phyloP scores from a whole-genome alignment of 2,113 vertebrate species.

The Pseudorasbora parva region DNA sequence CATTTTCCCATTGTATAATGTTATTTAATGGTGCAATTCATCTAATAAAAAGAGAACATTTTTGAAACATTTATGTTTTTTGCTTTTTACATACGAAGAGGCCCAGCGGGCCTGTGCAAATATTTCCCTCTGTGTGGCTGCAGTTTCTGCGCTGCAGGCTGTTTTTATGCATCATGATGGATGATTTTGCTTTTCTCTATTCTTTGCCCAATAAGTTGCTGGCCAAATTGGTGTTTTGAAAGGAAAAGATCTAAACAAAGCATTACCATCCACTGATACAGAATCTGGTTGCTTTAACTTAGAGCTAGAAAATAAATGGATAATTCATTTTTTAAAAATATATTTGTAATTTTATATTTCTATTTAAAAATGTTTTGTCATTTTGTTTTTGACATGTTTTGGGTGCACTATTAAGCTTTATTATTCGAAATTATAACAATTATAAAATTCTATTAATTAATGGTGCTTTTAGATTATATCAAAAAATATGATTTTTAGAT shows the following conservation, averaged over 20 bases:
- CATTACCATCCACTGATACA: constrained; percentile 53
- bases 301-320: background rate
- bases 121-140: constrained; percentile 71
- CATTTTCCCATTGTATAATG: constrained; percentile 99
- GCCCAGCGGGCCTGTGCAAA: constrained; percentile 86
- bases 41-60: constrained; percentile 92
- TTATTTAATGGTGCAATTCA: constrained; percentile 99
- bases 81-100: constrained; percentile 69
- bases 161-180: constrained; percentile 70
- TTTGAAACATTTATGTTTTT: constrained; percentile 81
- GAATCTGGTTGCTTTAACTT: background rate
- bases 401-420: background rate
- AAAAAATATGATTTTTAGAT: too few species aligned
- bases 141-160: constrained; percentile 77
- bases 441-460: too few species aligned
- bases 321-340: background rate
- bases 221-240: constrained; percentile 62
- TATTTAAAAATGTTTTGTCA: background rate
- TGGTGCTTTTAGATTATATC: too few species aligned
- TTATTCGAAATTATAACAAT: too few species aligned
- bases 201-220: constrained; percentile 67
- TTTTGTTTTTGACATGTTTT: background rate
- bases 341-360: background rate
- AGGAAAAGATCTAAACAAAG: constrained; percentile 62
- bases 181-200: constrained; percentile 77